phyloP scores from a whole-genome alignment of 2,113 vertebrate genomes.

The Pelobates fuscus region DNA sequence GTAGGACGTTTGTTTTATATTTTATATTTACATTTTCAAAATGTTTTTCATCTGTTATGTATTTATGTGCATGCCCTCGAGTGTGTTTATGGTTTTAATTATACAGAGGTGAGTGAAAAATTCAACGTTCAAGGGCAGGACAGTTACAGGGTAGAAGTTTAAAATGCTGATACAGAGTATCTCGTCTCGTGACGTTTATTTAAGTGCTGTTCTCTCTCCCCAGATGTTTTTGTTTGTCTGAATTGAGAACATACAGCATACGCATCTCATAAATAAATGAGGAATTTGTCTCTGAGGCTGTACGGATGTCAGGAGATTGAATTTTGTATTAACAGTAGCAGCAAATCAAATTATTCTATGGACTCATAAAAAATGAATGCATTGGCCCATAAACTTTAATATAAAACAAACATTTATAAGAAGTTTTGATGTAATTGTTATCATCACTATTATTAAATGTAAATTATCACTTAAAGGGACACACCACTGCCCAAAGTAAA shows the following conservation, averaged over 20 bases:
- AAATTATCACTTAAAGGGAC: too few species aligned
- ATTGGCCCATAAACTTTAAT: too few species aligned
- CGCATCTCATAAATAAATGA: neutral
- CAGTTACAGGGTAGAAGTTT: neutral
- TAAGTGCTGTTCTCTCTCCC: neutral
- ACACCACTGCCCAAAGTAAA: too few species aligned
- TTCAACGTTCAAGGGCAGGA: conserved; percentile 6
- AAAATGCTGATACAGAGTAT: conserved; percentile 16
- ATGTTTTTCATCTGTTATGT: neutral
- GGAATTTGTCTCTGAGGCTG: neutral
- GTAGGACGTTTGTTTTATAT: too few species aligned
- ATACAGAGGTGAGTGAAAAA: neutral
- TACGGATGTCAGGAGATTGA: neutral
- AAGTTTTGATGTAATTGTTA: too few species aligned
- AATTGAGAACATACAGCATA: neutral
- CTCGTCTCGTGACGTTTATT: neutral
- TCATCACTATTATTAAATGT: too few species aligned
- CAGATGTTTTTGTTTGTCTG: neutral
- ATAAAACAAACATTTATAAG: too few species aligned
- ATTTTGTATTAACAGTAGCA: too few species aligned
- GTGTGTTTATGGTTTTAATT: conserved; percentile 9
- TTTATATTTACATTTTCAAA: neutral
- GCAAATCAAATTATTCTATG: too few species aligned
- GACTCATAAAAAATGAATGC: too few species aligned
- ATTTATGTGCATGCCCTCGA: conserved; percentile 7